Evolutionary conservation across 1,140 invertebrate species (phyloP).

Genomic region (Trichonephila inaurata): DNA sequence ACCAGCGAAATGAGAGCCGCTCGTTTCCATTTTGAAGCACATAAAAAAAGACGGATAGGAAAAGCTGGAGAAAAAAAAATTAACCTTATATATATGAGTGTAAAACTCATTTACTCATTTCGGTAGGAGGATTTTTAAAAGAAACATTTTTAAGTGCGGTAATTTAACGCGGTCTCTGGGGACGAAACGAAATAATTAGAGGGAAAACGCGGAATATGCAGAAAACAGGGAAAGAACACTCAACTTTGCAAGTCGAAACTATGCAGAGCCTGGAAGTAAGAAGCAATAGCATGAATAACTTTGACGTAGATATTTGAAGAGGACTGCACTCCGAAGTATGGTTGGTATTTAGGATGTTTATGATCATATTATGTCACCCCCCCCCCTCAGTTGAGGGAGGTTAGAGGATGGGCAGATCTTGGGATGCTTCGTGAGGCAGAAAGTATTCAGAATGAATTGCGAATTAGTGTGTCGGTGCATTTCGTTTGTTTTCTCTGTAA

Average conservation of each 20-base stretch:
- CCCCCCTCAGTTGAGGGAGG: background rate
- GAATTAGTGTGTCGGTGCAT: slow-evolving; percentile 14
- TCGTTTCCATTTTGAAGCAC: background rate
- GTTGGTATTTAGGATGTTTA: slow-evolving; percentile 57
- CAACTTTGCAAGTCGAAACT: background rate
- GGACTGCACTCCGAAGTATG: slow-evolving; percentile 9
- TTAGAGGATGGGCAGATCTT: no score
- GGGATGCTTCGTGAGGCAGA: slow-evolving; percentile 42
- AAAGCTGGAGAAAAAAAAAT: background rate
- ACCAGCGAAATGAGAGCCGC: background rate
- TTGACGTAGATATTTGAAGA: slow-evolving; percentile 41
- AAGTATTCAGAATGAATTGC: slow-evolving; percentile 48
- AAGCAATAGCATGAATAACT: slow-evolving; percentile 46
- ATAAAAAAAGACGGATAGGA: background rate
- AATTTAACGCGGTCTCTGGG: slow-evolving; percentile 31
- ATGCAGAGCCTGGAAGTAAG: slow-evolving; percentile 30
- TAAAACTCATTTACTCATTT: slow-evolving; percentile 44
- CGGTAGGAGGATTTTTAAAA: background rate
- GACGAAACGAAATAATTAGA: slow-evolving; percentile 27
- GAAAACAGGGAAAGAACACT: slow-evolving; percentile 8
- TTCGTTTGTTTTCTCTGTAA: slow-evolving; percentile 32
- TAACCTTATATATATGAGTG: background rate
- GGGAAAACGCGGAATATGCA: slow-evolving; percentile 21
- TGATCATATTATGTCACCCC: slow-evolving; percentile 49
- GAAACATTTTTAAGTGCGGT: slow-evolving; percentile 44